These are phyloP conservation scores for Notamacropus eugenii DNA, from an alignment of 2,797 vertebrate genomes.

Conservation along the genomic window DNA sequence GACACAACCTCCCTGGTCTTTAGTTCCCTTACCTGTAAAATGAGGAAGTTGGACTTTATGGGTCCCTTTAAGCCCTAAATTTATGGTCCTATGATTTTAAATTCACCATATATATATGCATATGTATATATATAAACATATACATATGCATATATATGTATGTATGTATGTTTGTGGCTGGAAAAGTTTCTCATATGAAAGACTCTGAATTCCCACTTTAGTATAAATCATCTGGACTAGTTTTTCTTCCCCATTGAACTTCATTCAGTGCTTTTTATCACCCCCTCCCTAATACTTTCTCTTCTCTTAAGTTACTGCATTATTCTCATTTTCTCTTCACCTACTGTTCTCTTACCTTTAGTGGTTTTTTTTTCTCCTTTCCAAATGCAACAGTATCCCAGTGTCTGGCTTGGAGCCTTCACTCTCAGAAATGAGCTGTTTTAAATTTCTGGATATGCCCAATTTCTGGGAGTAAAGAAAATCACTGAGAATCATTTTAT, in stretches of 20 bases:
- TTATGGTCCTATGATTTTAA: background rate
- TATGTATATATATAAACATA: too few relatives aligned
- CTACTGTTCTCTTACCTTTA: background rate
- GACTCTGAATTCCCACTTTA: background rate
- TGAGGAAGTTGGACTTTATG: background rate
- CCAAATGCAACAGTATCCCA: background rate
- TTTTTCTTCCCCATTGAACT: background rate
- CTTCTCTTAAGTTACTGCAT: background rate
- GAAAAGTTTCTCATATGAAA: background rate
- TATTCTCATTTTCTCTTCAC: background rate
- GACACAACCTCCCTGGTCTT: background rate
- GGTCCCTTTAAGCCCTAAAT: background rate
- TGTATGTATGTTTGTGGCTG: background rate
- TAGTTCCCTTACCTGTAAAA: background rate
- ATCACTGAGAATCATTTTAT: background rate
- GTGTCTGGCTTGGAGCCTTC: background rate
- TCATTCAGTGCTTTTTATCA: background rate
- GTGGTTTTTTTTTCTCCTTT: background rate
- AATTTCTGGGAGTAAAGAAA: background rate
- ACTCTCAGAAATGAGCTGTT: background rate
- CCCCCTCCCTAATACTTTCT: background rate
- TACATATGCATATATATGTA: too few relatives aligned
- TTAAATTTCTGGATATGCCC: background rate
- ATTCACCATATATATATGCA: background rate
- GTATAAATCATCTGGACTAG: background rate